A percentile compares a stretch with the other conserved stretches of the same genome.
These are phyloP conservation scores for Apis florea DNA, from an alignment of 1,140 invertebrate genomes.

Conservation along the genomic window DNA sequence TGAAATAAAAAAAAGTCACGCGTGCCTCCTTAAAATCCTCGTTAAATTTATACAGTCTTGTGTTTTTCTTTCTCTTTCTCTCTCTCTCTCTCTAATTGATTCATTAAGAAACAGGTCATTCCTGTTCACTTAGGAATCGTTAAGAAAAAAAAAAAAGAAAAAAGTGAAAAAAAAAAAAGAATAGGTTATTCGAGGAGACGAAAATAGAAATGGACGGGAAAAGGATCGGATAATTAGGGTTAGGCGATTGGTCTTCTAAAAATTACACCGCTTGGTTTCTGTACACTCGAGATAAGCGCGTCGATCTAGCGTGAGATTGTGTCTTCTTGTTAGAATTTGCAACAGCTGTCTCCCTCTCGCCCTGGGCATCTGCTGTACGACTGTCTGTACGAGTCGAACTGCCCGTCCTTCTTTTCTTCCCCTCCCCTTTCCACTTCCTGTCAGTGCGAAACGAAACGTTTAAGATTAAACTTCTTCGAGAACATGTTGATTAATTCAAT, in stretches of 20 bases:
- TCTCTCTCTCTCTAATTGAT: no score
- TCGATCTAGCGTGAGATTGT: constrained; percentile 44
- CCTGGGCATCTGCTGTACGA: not conserved
- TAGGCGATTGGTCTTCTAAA: constrained; percentile 40
- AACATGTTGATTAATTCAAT: not conserved
- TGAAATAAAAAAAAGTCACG: no score
- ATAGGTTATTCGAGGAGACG: constrained; percentile 1
- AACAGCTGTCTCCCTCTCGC: constrained; percentile 4
- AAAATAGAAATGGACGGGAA: constrained; percentile 22
- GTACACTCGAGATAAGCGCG: constrained; percentile 1
- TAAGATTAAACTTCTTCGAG: not conserved
- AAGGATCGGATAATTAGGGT: constrained; percentile 4
- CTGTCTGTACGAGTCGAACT: constrained; percentile 4
- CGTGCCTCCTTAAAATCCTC: no score
- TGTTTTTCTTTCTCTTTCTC: no score
- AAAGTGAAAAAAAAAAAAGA: no score
- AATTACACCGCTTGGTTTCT: constrained; percentile 29
- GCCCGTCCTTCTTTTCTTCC: not conserved
- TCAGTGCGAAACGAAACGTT: not conserved
- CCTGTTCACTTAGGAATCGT: no score
- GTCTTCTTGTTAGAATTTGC: constrained; percentile 37
- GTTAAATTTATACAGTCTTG: no score
- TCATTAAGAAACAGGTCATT: no score
- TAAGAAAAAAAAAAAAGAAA: no score
- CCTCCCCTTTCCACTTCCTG: not conserved